Evolutionary conservation across 2,888 invertebrate species (phyloP).

Genomic region (Troides helena): DNA sequence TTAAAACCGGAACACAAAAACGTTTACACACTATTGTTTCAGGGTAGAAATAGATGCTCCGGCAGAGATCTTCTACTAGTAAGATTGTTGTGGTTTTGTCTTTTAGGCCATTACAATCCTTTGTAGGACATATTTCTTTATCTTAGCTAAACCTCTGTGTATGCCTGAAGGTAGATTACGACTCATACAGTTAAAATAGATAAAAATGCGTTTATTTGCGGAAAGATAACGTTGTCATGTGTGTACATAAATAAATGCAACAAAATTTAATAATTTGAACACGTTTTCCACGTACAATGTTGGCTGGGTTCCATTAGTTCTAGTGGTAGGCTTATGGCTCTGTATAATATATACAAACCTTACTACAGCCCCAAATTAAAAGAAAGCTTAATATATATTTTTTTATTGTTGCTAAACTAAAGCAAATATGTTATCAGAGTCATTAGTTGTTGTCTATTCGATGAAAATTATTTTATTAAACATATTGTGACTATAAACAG

Average conservation of each 20-base stretch:
- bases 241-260: constrained; percentile 13
- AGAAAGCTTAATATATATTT: neutral
- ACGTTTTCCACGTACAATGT: constrained; percentile 12
- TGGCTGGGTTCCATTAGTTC: constrained; percentile 12
- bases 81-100: too few species aligned
- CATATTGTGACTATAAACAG: too few species aligned
- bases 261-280: constrained; percentile 22
- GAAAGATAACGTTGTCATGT: constrained; percentile 1
- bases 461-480: neutral
- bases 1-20: too few species aligned
- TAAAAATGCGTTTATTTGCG: neutral
- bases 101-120: neutral
- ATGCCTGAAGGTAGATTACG: neutral
- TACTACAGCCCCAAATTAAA: neutral
- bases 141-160: neutral
- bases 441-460: neutral
- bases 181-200: neutral
- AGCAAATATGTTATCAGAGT: neutral
- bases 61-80: too few species aligned
- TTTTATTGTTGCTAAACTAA: neutral
- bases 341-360: neutral
- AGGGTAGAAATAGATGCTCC: too few species aligned
- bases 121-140: neutral
- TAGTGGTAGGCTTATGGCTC: neutral
- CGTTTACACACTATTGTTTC: too few species aligned